Conservation (phyloP, 1,140 invertebrate genomes). For the Diuraphis noxia region DNA sequence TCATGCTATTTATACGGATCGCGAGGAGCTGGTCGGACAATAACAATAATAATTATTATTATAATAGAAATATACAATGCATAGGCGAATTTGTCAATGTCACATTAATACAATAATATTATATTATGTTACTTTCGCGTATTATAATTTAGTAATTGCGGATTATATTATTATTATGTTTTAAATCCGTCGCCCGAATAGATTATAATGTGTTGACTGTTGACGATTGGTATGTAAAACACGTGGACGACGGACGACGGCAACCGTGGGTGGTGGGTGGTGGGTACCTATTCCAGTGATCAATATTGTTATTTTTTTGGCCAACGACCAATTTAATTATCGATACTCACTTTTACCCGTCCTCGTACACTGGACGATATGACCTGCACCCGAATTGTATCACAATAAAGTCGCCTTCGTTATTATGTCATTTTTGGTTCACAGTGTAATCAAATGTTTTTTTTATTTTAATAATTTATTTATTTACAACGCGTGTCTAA, state of each 20-base stretch:
- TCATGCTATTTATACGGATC: neutral
- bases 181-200: neutral
- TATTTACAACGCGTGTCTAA: neutral
- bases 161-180: neutral
- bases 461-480: neutral
- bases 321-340: neutral
- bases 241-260: neutral
- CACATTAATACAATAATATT: neutral
- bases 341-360: neutral
- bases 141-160: neutral
- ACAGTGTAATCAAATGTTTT: no score
- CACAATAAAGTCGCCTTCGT: neutral
- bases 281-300: neutral
- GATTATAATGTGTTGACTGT: no score
- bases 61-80: neutral
- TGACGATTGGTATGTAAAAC: neutral
- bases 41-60: no score
- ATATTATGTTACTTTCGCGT: neutral
- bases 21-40: neutral
- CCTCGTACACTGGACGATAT: neutral
- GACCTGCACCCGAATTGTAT: neutral
- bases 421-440: neutral
- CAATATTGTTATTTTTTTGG: slow-evolving; percentile 36
- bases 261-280: neutral
- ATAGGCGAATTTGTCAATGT: neutral